These are phyloP conservation scores for Cervus canadensis DNA, from an alignment of 2,113 vertebrate genomes.

Conservation along the genomic window DNA sequence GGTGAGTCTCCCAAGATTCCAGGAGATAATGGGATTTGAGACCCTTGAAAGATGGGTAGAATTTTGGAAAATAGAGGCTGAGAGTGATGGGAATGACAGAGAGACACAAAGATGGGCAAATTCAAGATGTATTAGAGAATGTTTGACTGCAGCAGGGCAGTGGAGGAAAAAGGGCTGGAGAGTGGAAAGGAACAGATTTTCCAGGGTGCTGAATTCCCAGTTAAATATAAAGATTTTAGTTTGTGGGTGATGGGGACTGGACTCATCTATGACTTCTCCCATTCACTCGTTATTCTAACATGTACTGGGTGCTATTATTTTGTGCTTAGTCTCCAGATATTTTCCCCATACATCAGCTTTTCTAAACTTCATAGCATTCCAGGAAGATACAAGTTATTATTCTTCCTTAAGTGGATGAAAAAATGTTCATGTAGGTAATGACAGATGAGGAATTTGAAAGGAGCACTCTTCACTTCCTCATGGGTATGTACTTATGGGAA, in stretches of 20 bases:
- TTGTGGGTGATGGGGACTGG: background rate
- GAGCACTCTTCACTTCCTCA: background rate
- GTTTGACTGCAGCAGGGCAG: background rate
- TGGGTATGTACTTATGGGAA: background rate
- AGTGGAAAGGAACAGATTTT: background rate
- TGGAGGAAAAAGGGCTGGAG: background rate
- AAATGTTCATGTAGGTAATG: background rate
- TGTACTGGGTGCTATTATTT: background rate
- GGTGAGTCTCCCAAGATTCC: background rate
- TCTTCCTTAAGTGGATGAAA: background rate
- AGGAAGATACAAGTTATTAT: background rate
- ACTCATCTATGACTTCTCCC: background rate
- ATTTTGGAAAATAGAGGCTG: slow-evolving; percentile 13
- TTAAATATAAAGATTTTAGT: background rate
- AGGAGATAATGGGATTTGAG: background rate
- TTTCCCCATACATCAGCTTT: background rate
- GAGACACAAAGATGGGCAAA: background rate
- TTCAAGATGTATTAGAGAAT: background rate
- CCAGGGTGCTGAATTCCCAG: background rate
- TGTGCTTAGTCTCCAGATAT: background rate
- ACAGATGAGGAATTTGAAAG: background rate
- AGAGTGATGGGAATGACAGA: background rate
- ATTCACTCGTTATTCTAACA: background rate
- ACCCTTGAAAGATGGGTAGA: background rate
- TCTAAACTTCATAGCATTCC: background rate